Conservation (phyloP, 2,113 vertebrate species). For the Scytalopus superciliaris region DNA sequence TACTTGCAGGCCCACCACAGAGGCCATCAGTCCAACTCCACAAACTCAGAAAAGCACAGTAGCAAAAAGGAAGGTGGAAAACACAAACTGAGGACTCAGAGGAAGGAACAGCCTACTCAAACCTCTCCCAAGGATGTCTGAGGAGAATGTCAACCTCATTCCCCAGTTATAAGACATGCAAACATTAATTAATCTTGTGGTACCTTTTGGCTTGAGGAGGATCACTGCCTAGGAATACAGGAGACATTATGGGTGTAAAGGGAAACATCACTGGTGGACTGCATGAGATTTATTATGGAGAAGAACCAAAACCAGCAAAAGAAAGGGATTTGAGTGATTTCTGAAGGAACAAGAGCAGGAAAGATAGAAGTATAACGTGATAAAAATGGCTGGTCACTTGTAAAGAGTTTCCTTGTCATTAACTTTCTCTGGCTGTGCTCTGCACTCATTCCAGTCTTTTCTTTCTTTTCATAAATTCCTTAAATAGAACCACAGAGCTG, state of each 20-base stretch:
- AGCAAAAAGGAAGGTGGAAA: not conserved
- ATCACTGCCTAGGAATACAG: not conserved
- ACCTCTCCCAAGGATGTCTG: not conserved
- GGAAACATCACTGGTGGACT: not conserved
- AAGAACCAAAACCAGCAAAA: not conserved
- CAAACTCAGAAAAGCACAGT: not conserved
- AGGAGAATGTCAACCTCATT: not conserved
- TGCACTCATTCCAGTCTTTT: not conserved
- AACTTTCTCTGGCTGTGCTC: not conserved
- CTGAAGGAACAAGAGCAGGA: not conserved
- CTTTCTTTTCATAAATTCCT: not conserved
- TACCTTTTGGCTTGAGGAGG: not conserved
- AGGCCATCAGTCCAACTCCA: not conserved
- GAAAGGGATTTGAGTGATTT: not conserved
- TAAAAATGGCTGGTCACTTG: not conserved
- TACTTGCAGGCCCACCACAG: not conserved
- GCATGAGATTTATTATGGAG: not conserved
- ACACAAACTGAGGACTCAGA: not conserved
- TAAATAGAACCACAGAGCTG: not conserved
- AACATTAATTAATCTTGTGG: not conserved
- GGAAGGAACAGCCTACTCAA: rapidly evolving
- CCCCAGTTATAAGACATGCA: not conserved
- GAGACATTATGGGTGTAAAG: not conserved
- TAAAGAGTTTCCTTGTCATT: not conserved
- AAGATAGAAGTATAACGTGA: not conserved